A percentile compares a stretch with the other conserved stretches of the same genome.
phyloP scores from a whole-genome alignment of 2,888 invertebrate species.

The Machimus atricapillus region DNA sequence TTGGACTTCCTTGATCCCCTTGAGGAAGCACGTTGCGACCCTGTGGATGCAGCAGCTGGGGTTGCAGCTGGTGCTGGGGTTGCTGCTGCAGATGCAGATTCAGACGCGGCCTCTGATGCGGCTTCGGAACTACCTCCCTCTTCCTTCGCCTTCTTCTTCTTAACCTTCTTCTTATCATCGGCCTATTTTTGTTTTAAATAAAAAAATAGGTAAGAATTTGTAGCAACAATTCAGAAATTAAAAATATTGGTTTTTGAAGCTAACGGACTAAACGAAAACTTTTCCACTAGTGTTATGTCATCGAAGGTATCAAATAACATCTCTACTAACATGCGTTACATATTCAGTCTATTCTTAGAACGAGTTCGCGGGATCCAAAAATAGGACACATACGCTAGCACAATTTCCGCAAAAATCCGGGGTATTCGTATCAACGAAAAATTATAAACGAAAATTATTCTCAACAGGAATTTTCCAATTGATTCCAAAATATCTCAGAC shows the following conservation, averaged over 20 bases:
- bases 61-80: conserved; percentile 75
- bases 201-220: conserved; percentile 1
- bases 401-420: neutral
- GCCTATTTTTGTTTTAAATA: conserved; percentile 67
- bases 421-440: neutral
- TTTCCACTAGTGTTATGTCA: neutral
- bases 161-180: conserved; percentile 93
- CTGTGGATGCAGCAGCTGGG: conserved; percentile 73
- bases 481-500: neutral
- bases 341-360: conserved; percentile 23
- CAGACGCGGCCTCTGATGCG: conserved; percentile 70
- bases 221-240: neutral
- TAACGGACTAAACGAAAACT: neutral
- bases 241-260: neutral
- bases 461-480: neutral
- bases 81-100: conserved; percentile 64
- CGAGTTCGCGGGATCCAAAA: neutral
- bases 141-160: conserved; percentile 84
- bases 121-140: conserved; percentile 66
- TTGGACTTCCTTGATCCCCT: conserved; percentile 71
- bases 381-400: conserved; percentile 6
- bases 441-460: neutral
- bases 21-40: conserved; percentile 82
- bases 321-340: neutral
- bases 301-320: neutral